These are phyloP conservation scores for Orius laevigatus DNA, from an alignment of 1,140 invertebrate species.

Conservation along the genomic window DNA sequence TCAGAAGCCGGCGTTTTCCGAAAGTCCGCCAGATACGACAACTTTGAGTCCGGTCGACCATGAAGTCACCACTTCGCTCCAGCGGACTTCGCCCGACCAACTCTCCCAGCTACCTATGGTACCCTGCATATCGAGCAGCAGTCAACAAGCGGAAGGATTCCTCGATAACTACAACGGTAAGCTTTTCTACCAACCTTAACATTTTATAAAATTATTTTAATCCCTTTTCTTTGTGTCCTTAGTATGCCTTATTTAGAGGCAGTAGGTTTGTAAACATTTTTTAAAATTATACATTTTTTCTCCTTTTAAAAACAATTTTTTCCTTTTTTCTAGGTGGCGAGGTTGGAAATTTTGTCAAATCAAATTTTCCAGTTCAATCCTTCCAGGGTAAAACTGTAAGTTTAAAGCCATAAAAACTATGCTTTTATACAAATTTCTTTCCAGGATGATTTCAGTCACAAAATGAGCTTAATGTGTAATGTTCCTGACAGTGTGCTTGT, in stretches of 20 bases:
- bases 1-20: constrained; percentile 32
- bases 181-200: neutral
- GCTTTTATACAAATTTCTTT: neutral
- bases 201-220: neutral
- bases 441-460: constrained; percentile 6
- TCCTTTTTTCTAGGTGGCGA: neutral
- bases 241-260: neutral
- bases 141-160: constrained; percentile 17
- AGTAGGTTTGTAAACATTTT: neutral
- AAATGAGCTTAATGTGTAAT: constrained; percentile 9
- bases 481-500: constrained; percentile 10
- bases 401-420: no score
- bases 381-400: constrained; percentile 7
- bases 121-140: constrained; percentile 65
- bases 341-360: constrained; percentile 6
- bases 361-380: constrained; percentile 7
- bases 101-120: constrained; percentile 38
- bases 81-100: constrained; percentile 20
- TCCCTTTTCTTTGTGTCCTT: neutral
- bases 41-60: constrained; percentile 53
- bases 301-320: neutral
- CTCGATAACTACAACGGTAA: constrained; percentile 10
- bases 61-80: constrained; percentile 20
- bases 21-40: constrained; percentile 57
- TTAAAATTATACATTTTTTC: neutral